Base-by-base conservation (phyloP, 2,888 invertebrate genomes). In the Anaspis maculata region DNA sequence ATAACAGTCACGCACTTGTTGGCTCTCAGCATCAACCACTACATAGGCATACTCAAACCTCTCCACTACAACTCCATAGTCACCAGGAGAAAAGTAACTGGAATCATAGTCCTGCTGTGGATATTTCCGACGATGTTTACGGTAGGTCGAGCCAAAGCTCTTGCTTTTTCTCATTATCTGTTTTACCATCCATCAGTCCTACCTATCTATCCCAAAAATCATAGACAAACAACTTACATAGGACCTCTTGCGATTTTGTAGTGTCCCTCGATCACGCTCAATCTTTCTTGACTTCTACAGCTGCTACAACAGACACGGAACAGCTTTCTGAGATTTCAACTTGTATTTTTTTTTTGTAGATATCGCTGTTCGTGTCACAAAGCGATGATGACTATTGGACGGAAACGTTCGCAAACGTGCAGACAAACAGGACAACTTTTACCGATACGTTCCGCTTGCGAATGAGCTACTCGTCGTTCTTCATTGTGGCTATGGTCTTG, bases 1-100 rank as follows among this genome's bases (percentile, higher is more conserved):
- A 72, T 76, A 11, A 76, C 77, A 0, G 76, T 78, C 7, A 63
- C 71, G 25, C 79, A 80, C 51, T 67, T 81, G 2, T 59, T 77
- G 21, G 73, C 74, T 1, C 60, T 81, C 15, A 76, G 79, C 15
- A 59, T 76, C 34, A 79, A 79, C 59, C 80, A 81, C 55, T 80
- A 78, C 61, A 62, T 79, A 23, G 79, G 80, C 11, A 77, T 77
- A 22, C 36, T 56, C 39, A 56, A 56, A 40, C 80, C 80, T 1
- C 65, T 80, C 5, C 77, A 76, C 46, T 77, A 78, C 54, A 69
- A 72, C n/a, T 69, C 73, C 9, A 72, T 72, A 21, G 68, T 76
- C 57, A 74, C 75, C 0, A 64, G 69, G 34, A 56, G 68, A 24
- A 70, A 69, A 41, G 71, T 72, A 1, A 64, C 65, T 28, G 52